Conservation (phyloP, 2,113 vertebrate genomes). For the Nettapus auritus region DNA sequence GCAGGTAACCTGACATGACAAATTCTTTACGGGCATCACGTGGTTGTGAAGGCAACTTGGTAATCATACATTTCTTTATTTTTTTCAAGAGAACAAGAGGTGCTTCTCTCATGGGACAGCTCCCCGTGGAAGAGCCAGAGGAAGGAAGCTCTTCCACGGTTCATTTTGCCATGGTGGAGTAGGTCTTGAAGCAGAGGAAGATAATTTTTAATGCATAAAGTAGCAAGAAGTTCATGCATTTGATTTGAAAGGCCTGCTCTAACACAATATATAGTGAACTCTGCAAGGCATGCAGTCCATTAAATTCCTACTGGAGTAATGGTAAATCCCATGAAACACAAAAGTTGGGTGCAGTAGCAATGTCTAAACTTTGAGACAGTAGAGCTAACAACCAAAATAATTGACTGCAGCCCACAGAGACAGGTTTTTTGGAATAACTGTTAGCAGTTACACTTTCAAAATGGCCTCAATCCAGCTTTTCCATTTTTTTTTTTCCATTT, state of each 20-base stretch:
- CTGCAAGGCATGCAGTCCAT: not conserved
- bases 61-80: not conserved
- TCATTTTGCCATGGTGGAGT: not conserved
- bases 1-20: not conserved
- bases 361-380: not conserved
- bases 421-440: constrained; percentile 6
- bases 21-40: fast-evolving
- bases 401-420: constrained; percentile 31
- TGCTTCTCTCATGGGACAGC: not conserved
- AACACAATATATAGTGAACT: not conserved
- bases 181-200: not conserved
- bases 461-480: constrained; percentile 27
- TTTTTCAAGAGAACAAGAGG: not conserved
- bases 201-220: not conserved
- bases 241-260: not conserved
- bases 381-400: constrained; percentile 20
- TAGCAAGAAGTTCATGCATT: not conserved
- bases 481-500: not conserved
- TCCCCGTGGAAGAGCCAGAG: not conserved
- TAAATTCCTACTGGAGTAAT: constrained; percentile 17
- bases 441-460: constrained; percentile 1
- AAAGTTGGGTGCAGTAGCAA: constrained; percentile 25
- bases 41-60: not conserved
- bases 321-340: constrained; percentile 12
- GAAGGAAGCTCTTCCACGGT: not conserved